phyloP scores from a whole-genome alignment of 2,888 invertebrate species.

The Melangyna quadrimaculata region DNA sequence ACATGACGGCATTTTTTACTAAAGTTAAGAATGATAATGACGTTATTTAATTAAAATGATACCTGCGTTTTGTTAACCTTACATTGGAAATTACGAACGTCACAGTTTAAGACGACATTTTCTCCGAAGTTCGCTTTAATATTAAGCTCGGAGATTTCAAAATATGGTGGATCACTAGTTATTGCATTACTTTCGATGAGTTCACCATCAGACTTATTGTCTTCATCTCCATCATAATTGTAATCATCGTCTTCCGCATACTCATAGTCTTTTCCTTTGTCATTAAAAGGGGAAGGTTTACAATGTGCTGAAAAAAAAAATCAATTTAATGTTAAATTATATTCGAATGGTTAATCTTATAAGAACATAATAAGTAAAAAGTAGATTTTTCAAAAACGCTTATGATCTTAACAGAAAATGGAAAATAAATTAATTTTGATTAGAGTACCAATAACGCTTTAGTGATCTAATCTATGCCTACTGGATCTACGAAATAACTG shows the following conservation, averaged over 20 bases:
- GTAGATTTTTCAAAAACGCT: too few relatives aligned
- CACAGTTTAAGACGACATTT: slow-evolving; percentile 76
- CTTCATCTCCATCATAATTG: slow-evolving; percentile 68
- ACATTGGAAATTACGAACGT: slow-evolving; percentile 77
- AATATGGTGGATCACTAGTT: slow-evolving; percentile 73
- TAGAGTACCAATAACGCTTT: too few relatives aligned
- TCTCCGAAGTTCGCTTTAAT: slow-evolving; percentile 75
- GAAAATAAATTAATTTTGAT: too few relatives aligned
- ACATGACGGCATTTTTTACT: slow-evolving; percentile 77
- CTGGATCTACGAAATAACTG: too few relatives aligned
- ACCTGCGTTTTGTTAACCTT: slow-evolving; percentile 13
- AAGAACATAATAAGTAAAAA: too few relatives aligned
- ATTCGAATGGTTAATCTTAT: too few relatives aligned
- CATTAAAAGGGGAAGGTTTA: slow-evolving; percentile 26
- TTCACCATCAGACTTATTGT: slow-evolving; percentile 31
- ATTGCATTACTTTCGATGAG: slow-evolving; percentile 45
- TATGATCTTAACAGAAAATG: too few relatives aligned
- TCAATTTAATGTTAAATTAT: not conserved
- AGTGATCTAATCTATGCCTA: too few relatives aligned
- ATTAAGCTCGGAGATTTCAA: slow-evolving; percentile 73
- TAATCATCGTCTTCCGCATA: slow-evolving; percentile 72
- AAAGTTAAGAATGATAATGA: not conserved
- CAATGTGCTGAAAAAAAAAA: slow-evolving; percentile 31
- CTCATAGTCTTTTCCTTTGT: slow-evolving; percentile 70
- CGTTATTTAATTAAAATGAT: not conserved